Evolutionary conservation across 2,888 invertebrate genomes (phyloP).

Genomic region (Tipula lateralis): DNA sequence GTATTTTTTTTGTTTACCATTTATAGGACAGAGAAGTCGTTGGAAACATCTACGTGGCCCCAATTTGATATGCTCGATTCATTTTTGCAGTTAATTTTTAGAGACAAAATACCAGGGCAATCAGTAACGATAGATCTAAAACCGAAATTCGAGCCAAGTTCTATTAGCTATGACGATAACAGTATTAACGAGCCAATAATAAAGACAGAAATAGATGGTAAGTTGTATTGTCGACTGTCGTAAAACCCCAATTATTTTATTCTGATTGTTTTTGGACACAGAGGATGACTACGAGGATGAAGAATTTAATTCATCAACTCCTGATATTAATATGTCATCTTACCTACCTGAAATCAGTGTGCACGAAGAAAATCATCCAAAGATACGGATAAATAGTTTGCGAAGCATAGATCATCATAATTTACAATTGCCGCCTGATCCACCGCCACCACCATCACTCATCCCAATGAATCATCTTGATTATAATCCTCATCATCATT

Average conservation of each 20-base stretch:
- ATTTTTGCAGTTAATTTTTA: not conserved
- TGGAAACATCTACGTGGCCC: not conserved
- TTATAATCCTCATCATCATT: conserved; percentile 5
- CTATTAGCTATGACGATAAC: not conserved
- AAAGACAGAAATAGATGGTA: conserved; percentile 13
- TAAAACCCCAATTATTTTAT: not conserved
- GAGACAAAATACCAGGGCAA: not conserved
- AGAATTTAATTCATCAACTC: not conserved
- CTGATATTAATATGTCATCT: not conserved
- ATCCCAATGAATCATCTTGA: not conserved
- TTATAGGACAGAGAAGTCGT: not conserved
- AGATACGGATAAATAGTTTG: not conserved
- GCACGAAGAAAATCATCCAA: not conserved
- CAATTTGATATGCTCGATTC: conserved; percentile 11
- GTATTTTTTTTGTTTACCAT: not conserved
- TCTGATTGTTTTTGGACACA: not conserved
- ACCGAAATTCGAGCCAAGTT: not conserved
- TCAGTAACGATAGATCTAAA: not conserved
- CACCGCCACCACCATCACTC: not conserved
- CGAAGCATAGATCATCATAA: not conserved
- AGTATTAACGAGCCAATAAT: not conserved
- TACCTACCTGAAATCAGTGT: not conserved
- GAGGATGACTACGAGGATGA: not conserved
- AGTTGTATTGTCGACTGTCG: not conserved
- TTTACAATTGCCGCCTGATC: not conserved